Percentiles rank a stretch among this genome's conserved stretches.
These are phyloP conservation scores for Camponotus floridanus DNA, from an alignment of 1,140 invertebrate genomes.

Conservation along the genomic window DNA sequence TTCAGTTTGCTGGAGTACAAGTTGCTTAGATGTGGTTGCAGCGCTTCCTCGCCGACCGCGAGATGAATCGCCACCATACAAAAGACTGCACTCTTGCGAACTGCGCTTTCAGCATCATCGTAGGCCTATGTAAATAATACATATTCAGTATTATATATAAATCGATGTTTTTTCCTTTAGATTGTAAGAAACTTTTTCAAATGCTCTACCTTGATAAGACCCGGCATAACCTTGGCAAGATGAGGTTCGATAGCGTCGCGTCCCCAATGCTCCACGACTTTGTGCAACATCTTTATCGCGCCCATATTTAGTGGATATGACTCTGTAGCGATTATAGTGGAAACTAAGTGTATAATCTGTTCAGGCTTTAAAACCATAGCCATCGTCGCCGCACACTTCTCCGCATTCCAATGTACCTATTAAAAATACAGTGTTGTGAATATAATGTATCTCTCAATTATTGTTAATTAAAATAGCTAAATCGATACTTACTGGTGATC, in stretches of 20 bases:
- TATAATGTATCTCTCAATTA: neutral
- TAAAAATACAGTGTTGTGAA: neutral
- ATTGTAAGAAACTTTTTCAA: neutral
- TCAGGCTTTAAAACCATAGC: slow-evolving; percentile 91
- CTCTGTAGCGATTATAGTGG: slow-evolving; percentile 94
- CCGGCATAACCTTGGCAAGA: slow-evolving; percentile 94
- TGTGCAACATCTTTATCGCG: slow-evolving; percentile 97
- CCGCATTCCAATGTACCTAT: slow-evolving; percentile 86
- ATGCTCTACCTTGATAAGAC: slow-evolving; percentile 91
- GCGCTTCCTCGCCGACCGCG: slow-evolving; percentile 93
- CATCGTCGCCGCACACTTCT: slow-evolving; percentile 90
- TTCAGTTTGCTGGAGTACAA: slow-evolving; percentile 95
- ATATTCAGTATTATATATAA: neutral
- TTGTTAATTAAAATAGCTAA: slow-evolving; percentile 7
- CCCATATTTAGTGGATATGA: slow-evolving; percentile 95
- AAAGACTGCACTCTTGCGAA: slow-evolving; percentile 97
- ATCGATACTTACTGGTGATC: slow-evolving; percentile 83
- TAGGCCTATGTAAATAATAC: slow-evolving; percentile 89
- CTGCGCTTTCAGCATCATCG: slow-evolving; percentile 94
- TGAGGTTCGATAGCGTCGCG: slow-evolving; percentile 90
- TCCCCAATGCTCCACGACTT: slow-evolving; percentile 91
- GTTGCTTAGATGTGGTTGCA: slow-evolving; percentile 92
- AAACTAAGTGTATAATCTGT: slow-evolving; percentile 89
- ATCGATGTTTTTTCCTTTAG: no score
- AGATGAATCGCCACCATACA: slow-evolving; percentile 97